Conservation (phyloP, 2,797 vertebrate species). For the Manis crassicaudata region DNA sequence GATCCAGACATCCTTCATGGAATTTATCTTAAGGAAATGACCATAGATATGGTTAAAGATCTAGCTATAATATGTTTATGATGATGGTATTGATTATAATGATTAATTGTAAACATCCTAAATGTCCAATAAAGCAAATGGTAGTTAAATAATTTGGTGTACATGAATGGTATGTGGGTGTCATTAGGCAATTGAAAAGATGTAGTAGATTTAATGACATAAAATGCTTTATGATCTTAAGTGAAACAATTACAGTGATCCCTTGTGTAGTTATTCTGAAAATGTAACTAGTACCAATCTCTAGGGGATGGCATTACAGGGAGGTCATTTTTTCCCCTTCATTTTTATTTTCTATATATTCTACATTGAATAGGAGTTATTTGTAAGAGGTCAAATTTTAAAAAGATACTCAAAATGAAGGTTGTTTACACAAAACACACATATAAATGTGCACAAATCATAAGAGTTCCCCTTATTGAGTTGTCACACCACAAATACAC, state of each 20-base stretch:
- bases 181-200: not conserved
- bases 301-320: not conserved
- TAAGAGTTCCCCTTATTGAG: not conserved
- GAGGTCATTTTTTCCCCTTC: not conserved
- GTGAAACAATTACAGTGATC: not conserved
- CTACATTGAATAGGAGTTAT: not conserved
- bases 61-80: not conserved
- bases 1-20: not conserved
- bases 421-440: not conserved
- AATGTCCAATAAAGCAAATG: not conserved
- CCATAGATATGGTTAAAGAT: constrained; percentile 38
- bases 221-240: not conserved
- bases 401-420: not conserved
- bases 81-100: constrained; percentile 4
- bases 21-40: constrained; percentile 55
- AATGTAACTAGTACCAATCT: not conserved
- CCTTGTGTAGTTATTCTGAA: not conserved
- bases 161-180: not conserved
- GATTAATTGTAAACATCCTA: not conserved
- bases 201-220: not conserved
- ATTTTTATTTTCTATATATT: not conserved
- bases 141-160: constrained; percentile 1
- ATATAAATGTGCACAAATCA: not conserved
- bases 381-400: not conserved
- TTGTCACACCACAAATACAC: not conserved